A percentile compares a stretch with the other conserved stretches of the same genome.
phyloP scores from a whole-genome alignment of 2,888 invertebrate species.

The Labia minor region DNA sequence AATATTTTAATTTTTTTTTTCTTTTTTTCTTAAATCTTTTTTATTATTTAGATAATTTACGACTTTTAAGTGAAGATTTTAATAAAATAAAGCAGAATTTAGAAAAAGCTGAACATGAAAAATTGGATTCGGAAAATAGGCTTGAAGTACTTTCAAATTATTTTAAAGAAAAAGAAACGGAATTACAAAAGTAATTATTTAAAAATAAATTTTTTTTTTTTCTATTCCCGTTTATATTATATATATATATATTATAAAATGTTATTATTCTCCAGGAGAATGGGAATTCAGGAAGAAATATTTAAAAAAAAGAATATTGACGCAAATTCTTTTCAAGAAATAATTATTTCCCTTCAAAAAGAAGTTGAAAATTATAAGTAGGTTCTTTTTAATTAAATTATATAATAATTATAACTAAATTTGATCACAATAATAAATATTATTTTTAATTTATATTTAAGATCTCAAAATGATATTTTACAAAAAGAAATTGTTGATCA shows the following conservation, averaged over 20 bases:
- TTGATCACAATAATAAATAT: too few species aligned
- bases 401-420: too few species aligned
- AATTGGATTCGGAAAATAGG: conserved; percentile 67
- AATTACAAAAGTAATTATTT: conserved; percentile 68
- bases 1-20: background rate
- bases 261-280: conserved; percentile 47
- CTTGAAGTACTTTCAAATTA: conserved; percentile 78
- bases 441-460: conserved; percentile 31
- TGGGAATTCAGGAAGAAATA: conserved; percentile 60
- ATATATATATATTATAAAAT: background rate
- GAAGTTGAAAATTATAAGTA: conserved; percentile 71
- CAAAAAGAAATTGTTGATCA: conserved; percentile 80
- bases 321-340: conserved; percentile 66
- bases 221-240: background rate
- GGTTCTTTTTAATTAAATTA: conserved; percentile 32
- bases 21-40: conserved; percentile 16
- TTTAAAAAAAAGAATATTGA: conserved; percentile 74
- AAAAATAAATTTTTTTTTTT: conserved; percentile 21
- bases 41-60: conserved; percentile 28
- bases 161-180: conserved; percentile 80
- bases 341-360: conserved; percentile 63
- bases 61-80: conserved; percentile 39
- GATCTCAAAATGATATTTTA: conserved; percentile 55
- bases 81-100: conserved; percentile 45
- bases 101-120: conserved; percentile 55